Conservation (phyloP, 2,113 vertebrate species). For the Corvus cornix region DNA sequence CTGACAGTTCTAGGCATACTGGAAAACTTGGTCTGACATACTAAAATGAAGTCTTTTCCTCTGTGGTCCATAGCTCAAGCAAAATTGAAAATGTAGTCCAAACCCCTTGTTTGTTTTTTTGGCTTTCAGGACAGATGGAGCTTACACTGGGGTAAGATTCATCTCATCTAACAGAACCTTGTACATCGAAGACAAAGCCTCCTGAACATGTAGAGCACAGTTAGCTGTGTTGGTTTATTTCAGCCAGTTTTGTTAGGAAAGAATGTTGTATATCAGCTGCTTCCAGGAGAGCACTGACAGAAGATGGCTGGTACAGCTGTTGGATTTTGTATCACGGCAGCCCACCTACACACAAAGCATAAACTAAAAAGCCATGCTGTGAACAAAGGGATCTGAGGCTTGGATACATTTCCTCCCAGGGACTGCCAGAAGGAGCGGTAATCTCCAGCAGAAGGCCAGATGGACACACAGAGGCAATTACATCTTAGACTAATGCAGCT, state of each 20-base stretch:
- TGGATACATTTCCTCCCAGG: background rate
- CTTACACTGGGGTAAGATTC: background rate
- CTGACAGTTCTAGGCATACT: background rate
- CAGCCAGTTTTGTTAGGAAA: background rate
- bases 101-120: background rate
- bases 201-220: background rate
- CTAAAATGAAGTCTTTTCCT: background rate
- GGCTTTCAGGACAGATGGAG: background rate
- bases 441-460: background rate
- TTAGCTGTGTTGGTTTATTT: background rate
- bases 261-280: background rate
- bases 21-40: background rate
- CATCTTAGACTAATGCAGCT: background rate
- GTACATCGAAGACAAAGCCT: background rate
- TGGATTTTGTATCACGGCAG: background rate
- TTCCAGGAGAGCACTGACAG: background rate
- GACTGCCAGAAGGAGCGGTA: background rate
- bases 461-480: background rate
- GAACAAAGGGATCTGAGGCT: accelerated
- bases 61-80: background rate
- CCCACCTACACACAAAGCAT: background rate
- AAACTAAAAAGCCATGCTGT: background rate
- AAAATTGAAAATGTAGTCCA: background rate
- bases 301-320: background rate
- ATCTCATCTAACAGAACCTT: background rate